Conservation (phyloP, 1,140 invertebrate genomes). For the Ceratoteleas bidentatus region DNA sequence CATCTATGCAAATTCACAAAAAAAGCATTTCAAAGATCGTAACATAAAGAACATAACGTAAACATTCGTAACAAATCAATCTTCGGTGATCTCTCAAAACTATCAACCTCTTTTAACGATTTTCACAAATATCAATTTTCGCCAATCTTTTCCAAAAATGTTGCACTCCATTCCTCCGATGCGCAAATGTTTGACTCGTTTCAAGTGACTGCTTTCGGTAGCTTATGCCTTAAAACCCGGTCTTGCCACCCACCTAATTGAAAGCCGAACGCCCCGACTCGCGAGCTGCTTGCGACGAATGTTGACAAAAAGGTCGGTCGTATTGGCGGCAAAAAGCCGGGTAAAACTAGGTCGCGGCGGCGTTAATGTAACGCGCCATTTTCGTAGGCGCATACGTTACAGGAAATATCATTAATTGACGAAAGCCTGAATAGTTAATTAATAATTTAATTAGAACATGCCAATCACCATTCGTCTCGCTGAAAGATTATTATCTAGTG, state of each 20-base stretch:
- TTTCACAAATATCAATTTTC: too few species aligned
- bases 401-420: constrained; percentile 48
- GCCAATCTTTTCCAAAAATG: too few species aligned
- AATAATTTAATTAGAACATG: constrained; percentile 59
- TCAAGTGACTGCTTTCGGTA: too few species aligned
- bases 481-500: constrained; percentile 55
- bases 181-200: too few species aligned
- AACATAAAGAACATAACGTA: too few species aligned
- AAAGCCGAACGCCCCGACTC: not conserved
- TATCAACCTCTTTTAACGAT: too few species aligned
- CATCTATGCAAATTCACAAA: too few species aligned
- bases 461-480: constrained; percentile 44
- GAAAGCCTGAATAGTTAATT: constrained; percentile 44
- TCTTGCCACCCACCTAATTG: not conserved
- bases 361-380: constrained; percentile 39
- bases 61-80: too few species aligned
- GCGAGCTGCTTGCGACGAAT: not conserved
- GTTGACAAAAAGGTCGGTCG: not conserved
- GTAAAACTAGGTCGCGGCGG: constrained; percentile 30
- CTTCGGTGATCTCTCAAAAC: too few species aligned
- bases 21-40: too few species aligned
- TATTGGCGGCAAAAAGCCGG: not conserved
- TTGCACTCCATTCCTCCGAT: too few species aligned
- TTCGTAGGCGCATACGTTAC: constrained; percentile 31
- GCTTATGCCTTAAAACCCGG: too few species aligned